Evolutionary conservation across 2,888 invertebrate species (phyloP), one percentile per base, ranked within the genome.

Genomic region (Drepanosiphum platanoidis): DNA sequence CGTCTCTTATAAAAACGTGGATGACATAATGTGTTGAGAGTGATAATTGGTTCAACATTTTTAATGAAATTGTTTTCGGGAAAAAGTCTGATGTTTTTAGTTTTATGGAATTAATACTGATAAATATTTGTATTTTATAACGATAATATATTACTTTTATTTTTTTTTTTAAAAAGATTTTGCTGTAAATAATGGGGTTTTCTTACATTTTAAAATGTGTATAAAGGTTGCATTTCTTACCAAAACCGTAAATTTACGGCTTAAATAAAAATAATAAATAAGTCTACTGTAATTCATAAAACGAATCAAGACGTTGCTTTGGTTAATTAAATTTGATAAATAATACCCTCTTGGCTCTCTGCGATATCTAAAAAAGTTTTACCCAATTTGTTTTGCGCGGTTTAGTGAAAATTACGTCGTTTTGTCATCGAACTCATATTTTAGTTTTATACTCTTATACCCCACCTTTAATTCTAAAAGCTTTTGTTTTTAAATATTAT

Each of bases 321-420:
- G 30, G 30, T 64, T 42, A 78, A 32, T 64, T 78, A 30, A 30
- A 66, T 78, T 78, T 78, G 13, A 64, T 30, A 30, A 39, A 77
- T 36, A 39, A 3, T 39, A 27, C 18, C 18, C 4, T n/a, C 11
- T 5, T 5, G 27, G 42, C 7, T 42, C 11, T 39, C 3, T 15
- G 32, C 0, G 22, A 74, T 11, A 77, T 32, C 27, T 13, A 36
- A 64, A 77, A 36, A 39, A 77, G 39, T 39, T 61, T 77, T 30
- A 30, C 18, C 3, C 27, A 61, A 39, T 77, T n/a, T 27, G 15
- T 36, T 72, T 15, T n/a, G 30, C 1, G 22, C 13, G n/a, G 27
- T 58, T 36, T n/a, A 36, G n/a, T 36, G 34, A 75, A 52, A 74
- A 58, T 74, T 58, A 13, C n/a, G n/a, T 58, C 11, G 1, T n/a